Percentiles rank a stretch among this genome's conserved stretches.
Evolutionary conservation across 1,140 invertebrate genomes (phyloP).

Genomic region (Schlechtendalia chinensis): DNA sequence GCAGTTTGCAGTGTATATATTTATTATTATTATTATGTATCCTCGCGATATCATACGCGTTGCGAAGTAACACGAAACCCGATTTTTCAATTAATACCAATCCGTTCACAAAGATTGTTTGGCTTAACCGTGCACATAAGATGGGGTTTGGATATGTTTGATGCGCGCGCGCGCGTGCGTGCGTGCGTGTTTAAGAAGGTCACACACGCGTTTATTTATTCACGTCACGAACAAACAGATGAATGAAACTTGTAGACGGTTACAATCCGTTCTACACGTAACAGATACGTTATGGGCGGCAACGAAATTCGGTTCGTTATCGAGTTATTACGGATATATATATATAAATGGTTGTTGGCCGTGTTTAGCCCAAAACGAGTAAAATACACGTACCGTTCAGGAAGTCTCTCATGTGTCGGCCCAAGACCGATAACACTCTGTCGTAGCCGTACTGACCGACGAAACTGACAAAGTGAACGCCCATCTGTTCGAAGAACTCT

Average conservation of each 20-base stretch:
- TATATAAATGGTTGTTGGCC: too few relatives aligned
- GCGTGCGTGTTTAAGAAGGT: neutral
- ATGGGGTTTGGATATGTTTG: neutral
- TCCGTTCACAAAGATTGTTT: neutral
- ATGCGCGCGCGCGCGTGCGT: neutral
- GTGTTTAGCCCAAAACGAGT: too few relatives aligned
- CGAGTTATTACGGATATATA: too few relatives aligned
- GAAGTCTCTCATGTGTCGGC: slow-evolving; percentile 91
- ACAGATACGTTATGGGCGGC: neutral
- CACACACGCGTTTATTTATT: slow-evolving; percentile 8
- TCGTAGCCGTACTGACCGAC: slow-evolving; percentile 95
- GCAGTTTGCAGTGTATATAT: neutral
- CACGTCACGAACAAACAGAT: neutral
- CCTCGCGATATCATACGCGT: too few relatives aligned
- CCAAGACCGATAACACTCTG: slow-evolving; percentile 81
- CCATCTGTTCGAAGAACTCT: slow-evolving; percentile 88
- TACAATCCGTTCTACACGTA: neutral
- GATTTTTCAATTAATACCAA: neutral
- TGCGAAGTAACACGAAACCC: neutral
- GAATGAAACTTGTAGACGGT: neutral
- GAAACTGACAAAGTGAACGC: slow-evolving; percentile 84
- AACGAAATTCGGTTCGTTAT: neutral
- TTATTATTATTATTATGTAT: too few relatives aligned
- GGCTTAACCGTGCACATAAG: neutral
- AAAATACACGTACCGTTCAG: slow-evolving; percentile 69